Base-by-base conservation (phyloP, 2,113 vertebrate species). In the Heloderma charlesbogerti region DNA sequence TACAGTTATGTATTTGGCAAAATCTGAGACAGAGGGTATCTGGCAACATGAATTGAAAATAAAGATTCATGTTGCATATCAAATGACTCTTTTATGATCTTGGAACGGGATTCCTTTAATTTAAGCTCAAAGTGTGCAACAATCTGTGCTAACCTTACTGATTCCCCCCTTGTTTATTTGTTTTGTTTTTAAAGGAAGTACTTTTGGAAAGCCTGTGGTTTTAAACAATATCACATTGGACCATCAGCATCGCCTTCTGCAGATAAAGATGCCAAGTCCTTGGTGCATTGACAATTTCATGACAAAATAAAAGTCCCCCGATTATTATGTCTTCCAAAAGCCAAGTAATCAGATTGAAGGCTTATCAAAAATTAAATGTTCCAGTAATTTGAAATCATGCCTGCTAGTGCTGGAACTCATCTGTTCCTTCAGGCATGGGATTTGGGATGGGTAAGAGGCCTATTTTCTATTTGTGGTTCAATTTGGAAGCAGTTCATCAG, bases 311-410 rank as follows among this genome's bases (percentile, higher is more conserved):
- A 93, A 92, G 16, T 80, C n/a, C 92, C 92, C 92, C 94, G 92
- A 90, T 93, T 94, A 92, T 93, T 92, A 79, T 91, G 89, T 66
- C 91, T 90, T 92, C 92, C 94, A 16, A 0, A 95, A 94, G 8
- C 93, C 90, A 92, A 89, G 45, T 82, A 93, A 95, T 87, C 89
- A 93, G 91, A 94, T 91, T 89, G 90, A 91, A 94, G 89, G 91
- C 90, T 93, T 95, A 96, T 94, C 94, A 96, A 95, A 94, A 92
- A 87, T 93, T 95, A 96, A 95, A 97, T 95, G 94, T 93, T 94
- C 93, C 93, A 94, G 89, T 96, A 96, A 96, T 93, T 95, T 94
- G 92, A 96, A 96, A 96, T 92, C 92, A 91, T 94, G 93, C 89
- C 91, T 94, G 91, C 54, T 89, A 3, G 60, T n/a, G 91, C 88